Conservation (phyloP, 2,113 vertebrate genomes). For the Protomyctophum bolini region DNA sequence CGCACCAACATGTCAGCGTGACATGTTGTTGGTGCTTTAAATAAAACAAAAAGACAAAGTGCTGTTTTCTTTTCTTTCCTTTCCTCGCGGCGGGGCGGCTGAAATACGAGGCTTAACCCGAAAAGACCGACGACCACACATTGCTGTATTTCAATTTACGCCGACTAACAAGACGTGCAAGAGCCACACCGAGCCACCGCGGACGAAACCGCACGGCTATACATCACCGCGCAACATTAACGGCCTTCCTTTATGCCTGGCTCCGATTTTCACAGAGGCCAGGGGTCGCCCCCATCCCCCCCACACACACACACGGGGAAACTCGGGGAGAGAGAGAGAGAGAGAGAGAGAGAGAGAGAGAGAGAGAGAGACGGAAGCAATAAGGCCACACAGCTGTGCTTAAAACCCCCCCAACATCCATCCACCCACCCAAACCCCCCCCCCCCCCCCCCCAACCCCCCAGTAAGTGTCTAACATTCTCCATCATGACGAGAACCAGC, state of each 20-base stretch:
- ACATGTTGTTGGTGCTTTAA: neutral
- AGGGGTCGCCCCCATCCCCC: conserved; percentile 57
- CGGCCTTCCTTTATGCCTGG: conserved; percentile 36
- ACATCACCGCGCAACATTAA: conserved; percentile 53
- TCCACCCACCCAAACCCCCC: too few relatives aligned
- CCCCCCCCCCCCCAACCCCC: conserved; percentile 11
- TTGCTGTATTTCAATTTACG: conserved; percentile 18
- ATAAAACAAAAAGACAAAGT: neutral
- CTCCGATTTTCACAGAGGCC: conserved; percentile 57
- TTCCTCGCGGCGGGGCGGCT: neutral
- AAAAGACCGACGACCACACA: conserved; percentile 9
- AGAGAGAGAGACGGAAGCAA: conserved; percentile 24
- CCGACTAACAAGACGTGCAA: conserved; percentile 6
- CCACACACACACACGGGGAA: conserved; percentile 48
- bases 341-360: conserved; percentile 1
- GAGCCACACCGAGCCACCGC: conserved; percentile 33
- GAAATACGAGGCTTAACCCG: conserved; percentile 7
- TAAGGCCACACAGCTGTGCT: conserved; percentile 54
- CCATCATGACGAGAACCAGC: conserved; percentile 42
- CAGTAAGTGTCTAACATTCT: conserved; percentile 35
- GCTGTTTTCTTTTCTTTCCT: neutral
- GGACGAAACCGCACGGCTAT: conserved; percentile 40
- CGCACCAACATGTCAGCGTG: neutral
- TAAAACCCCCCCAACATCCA: conserved; percentile 28
- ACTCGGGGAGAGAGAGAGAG: conserved; percentile 10